Evolutionary conservation across 2,797 vertebrate genomes (phyloP), one percentile per base, ranked within the genome.

Genomic region (Lagocephalus sceleratus): DNA sequence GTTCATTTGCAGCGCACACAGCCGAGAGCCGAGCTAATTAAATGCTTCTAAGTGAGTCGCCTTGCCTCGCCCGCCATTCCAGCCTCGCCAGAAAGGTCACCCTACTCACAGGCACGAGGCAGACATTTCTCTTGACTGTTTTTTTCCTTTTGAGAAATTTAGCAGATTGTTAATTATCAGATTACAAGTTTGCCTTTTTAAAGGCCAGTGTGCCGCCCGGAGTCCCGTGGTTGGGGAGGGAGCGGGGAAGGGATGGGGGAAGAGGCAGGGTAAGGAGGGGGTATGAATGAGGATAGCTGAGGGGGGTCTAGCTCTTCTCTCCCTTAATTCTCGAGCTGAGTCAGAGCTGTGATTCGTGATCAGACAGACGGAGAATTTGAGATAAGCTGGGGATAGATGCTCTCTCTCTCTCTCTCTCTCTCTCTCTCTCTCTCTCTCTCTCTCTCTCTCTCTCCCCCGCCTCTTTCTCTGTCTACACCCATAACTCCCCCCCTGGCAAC

Each of bases 111-210:
- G 84, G 84, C 84, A 87, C 40, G 75, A 82, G 78, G 73, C 85
- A 80, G 85, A 87, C 82, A 82, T 84, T 84, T 85, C 86, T 83
- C 83, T 76, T 83, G 71, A 82, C 85, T 83, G 80, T 87, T 88
- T 85, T 84, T 88, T 86, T 84, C 78, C 67, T 82, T 86, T 84
- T 66, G 73, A 86, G 80, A 88, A 88, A 87, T 87, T 83, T 83
- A 85, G 83, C 84, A 84, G 85, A 90, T 88, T 89, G 87, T 89
- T 90, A 89, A 90, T 91, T 88, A 90, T 89, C 82, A 82, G 85
- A 90, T 88, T 90, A 88, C 82, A 85, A 83, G 71, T 82, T 85
- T 76, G 73, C 72, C 78, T 85, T 76, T 83, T 84, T 81, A 87
- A 90, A 91, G 86, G 88, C 82, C 88, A 90, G 56, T 59, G 7